Percentiles rank a stretch among this genome's conserved stretches.
These are phyloP conservation scores for Dipus sagitta DNA, from an alignment of 2,797 vertebrate species.

Conservation along the genomic window DNA sequence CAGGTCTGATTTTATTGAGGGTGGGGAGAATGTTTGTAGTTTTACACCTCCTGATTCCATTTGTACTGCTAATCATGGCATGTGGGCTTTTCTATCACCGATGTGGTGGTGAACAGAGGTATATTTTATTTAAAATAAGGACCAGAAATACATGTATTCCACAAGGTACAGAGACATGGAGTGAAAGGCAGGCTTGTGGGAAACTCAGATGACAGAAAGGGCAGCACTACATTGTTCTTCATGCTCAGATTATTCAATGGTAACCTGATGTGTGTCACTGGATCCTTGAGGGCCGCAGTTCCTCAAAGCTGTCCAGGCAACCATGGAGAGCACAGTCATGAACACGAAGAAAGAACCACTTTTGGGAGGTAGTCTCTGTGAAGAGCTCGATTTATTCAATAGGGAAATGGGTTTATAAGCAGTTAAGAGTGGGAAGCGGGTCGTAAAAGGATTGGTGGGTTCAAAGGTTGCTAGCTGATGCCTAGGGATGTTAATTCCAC, in stretches of 20 bases:
- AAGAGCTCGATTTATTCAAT: too few species aligned
- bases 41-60: background rate
- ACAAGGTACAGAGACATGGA: background rate
- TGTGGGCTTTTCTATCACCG: background rate
- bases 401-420: too few species aligned
- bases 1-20: background rate
- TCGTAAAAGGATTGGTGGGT: too few species aligned
- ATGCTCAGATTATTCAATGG: background rate
- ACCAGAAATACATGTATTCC: background rate
- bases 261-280: too few species aligned
- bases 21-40: background rate
- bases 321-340: too few species aligned
- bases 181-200: background rate
- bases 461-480: too few species aligned
- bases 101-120: background rate
- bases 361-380: too few species aligned
- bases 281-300: too few species aligned
- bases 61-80: background rate
- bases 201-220: background rate
- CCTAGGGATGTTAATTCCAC: too few species aligned
- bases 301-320: too few species aligned
- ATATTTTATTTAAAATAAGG: background rate
- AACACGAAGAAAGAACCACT: too few species aligned
- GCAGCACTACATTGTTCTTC: background rate
- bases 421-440: too few species aligned